Evolutionary conservation across 1,140 invertebrate genomes (phyloP).

Genomic region (Theocolax elegans): DNA sequence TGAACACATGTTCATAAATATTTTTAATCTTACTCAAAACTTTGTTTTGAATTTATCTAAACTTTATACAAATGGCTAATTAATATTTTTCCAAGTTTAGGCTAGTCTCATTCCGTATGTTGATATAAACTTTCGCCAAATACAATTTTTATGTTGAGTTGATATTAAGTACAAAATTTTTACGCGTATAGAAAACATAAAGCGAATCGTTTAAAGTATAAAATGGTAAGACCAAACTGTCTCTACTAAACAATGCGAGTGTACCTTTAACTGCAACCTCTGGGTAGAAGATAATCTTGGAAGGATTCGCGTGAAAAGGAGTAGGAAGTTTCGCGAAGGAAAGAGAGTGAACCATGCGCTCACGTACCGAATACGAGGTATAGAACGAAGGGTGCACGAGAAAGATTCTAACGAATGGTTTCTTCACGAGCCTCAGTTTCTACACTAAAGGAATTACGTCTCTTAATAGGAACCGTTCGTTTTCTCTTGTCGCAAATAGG

Average conservation of each 20-base stretch:
- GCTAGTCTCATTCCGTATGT: too few species aligned
- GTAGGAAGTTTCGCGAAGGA: neutral
- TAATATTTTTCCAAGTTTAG: too few species aligned
- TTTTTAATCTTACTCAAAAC: too few species aligned
- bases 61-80: too few species aligned
- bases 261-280: neutral
- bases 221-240: slow-evolving; percentile 22
- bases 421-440: neutral
- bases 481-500: slow-evolving; percentile 32
- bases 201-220: neutral
- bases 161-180: too few species aligned
- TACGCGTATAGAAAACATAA: slow-evolving; percentile 2
- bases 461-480: slow-evolving; percentile 30
- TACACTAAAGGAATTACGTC: slow-evolving; percentile 26
- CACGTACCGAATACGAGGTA: neutral
- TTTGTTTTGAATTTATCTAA: too few species aligned
- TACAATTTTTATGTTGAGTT: too few species aligned
- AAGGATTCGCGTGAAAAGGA: neutral
- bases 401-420: slow-evolving; percentile 14
- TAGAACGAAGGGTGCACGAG: neutral
- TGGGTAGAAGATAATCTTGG: slow-evolving; percentile 16
- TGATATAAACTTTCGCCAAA: too few species aligned
- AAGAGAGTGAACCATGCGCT: neutral
- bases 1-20: too few species aligned
- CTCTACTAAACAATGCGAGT: slow-evolving; percentile 12